Conservation (phyloP, 2,113 vertebrate genomes). For the Albula glossodonta region DNA sequence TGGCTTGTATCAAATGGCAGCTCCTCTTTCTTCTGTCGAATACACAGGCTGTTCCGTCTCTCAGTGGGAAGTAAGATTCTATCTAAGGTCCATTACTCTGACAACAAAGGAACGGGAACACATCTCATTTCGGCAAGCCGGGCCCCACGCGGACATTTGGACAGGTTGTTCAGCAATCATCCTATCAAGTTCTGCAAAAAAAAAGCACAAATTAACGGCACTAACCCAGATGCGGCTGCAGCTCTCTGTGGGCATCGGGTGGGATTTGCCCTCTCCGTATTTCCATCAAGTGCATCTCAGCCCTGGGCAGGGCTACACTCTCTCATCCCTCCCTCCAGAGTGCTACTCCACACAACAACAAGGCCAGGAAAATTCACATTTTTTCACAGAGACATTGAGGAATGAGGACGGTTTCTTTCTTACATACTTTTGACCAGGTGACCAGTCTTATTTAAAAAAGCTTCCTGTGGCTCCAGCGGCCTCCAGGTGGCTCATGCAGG, state of each 20-base stretch:
- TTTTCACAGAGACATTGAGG: too few species aligned
- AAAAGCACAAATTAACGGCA: not conserved
- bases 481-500: too few species aligned
- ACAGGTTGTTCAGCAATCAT: not conserved
- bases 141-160: not conserved
- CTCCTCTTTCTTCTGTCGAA: not conserved
- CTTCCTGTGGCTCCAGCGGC: too few species aligned
- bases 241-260: not conserved
- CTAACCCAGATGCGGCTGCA: not conserved
- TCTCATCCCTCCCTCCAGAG: too few species aligned
- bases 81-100: conserved; percentile 37
- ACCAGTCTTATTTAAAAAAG: too few species aligned
- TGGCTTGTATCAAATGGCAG: conserved; percentile 23
- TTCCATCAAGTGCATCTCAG: not conserved
- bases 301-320: too few species aligned
- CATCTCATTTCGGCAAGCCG: not conserved
- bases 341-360: too few species aligned
- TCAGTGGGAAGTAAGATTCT: conserved; percentile 36
- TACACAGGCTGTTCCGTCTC: too few species aligned
- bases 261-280: not conserved
- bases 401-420: too few species aligned
- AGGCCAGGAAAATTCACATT: too few species aligned
- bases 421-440: too few species aligned
- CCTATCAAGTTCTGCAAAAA: not conserved
- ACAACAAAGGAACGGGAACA: not conserved